Evolutionary conservation across 2,797 vertebrate genomes (phyloP).

Genomic region (Coendou prehensilis): DNA sequence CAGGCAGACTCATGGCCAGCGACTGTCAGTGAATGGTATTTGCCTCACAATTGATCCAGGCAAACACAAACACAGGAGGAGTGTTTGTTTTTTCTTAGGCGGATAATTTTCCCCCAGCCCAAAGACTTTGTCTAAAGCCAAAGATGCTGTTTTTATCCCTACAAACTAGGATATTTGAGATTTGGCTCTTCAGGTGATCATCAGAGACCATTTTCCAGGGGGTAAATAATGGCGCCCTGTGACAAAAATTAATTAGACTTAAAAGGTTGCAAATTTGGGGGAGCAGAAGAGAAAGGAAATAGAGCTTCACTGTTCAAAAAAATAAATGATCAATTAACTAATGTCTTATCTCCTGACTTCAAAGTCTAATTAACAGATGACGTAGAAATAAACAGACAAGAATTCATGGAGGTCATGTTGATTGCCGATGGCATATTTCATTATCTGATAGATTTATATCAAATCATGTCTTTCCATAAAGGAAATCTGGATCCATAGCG

Average conservation of each 20-base stretch:
- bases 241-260: constrained; percentile 69
- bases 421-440: constrained; percentile 57
- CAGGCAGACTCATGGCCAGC: constrained; percentile 90
- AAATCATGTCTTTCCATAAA: neutral
- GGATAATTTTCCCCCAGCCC: constrained; percentile 48
- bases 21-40: constrained; percentile 88
- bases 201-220: constrained; percentile 74
- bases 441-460: constrained; percentile 59
- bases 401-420: constrained; percentile 44
- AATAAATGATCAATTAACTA: constrained; percentile 51
- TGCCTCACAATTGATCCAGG: constrained; percentile 90
- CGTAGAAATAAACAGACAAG: constrained; percentile 63
- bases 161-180: constrained; percentile 62
- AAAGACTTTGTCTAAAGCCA: constrained; percentile 54
- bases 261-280: constrained; percentile 50
- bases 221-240: constrained; percentile 40
- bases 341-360: constrained; percentile 56
- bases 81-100: constrained; percentile 83
- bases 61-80: constrained; percentile 89
- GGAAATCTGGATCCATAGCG: neutral
- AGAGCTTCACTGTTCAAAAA: neutral
- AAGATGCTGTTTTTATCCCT: constrained; percentile 83
- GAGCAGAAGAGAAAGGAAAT: constrained; percentile 36
- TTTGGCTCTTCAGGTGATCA: constrained; percentile 77
- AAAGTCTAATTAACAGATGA: constrained; percentile 70